phyloP scores from a whole-genome alignment of 1,140 invertebrate genomes.

The Zaprionus vittiger region DNA sequence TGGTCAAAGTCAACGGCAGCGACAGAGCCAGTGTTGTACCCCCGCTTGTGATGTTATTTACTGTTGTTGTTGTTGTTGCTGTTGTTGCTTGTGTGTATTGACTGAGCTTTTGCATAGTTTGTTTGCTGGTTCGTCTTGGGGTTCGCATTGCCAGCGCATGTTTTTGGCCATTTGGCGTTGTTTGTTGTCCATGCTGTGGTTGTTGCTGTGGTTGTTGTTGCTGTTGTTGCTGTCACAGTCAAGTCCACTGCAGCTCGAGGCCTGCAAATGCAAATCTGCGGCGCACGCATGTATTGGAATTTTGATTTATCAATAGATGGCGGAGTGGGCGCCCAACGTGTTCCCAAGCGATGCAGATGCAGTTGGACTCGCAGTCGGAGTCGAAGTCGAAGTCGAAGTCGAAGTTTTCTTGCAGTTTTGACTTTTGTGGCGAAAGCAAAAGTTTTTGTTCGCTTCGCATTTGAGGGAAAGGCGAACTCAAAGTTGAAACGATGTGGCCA shows the following conservation, averaged over 20 bases:
- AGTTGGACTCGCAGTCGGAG: constrained; percentile 8
- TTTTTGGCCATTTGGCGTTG: constrained; percentile 73
- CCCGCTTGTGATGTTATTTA: constrained; percentile 3
- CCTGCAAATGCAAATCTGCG: constrained; percentile 73
- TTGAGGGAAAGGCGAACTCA: constrained; percentile 61
- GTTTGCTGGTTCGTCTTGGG: constrained; percentile 29
- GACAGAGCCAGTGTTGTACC: background rate
- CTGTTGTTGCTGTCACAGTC: constrained; percentile 27
- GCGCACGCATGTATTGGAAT: constrained; percentile 77
- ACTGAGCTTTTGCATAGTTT: constrained; percentile 45
- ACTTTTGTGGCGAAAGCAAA: constrained; percentile 73
- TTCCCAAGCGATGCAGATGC: constrained; percentile 11
- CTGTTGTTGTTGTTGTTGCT: constrained; percentile 22
- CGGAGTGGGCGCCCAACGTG: constrained; percentile 42
- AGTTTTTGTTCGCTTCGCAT: constrained; percentile 36
- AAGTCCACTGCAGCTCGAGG: constrained; percentile 29
- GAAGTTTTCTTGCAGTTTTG: constrained; percentile 9
- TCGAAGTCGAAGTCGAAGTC: constrained; percentile 2
- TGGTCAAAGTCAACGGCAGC: no score
- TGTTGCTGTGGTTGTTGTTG: constrained; percentile 21
- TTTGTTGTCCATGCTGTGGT: background rate
- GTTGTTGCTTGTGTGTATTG: constrained; percentile 23
- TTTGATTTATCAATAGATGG: constrained; percentile 81
- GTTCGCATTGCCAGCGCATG: constrained; percentile 64
- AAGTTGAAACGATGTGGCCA: constrained; percentile 57